Evolutionary conservation across 2,797 vertebrate species (phyloP).

Genomic region (Trichosurus vulpecula): DNA sequence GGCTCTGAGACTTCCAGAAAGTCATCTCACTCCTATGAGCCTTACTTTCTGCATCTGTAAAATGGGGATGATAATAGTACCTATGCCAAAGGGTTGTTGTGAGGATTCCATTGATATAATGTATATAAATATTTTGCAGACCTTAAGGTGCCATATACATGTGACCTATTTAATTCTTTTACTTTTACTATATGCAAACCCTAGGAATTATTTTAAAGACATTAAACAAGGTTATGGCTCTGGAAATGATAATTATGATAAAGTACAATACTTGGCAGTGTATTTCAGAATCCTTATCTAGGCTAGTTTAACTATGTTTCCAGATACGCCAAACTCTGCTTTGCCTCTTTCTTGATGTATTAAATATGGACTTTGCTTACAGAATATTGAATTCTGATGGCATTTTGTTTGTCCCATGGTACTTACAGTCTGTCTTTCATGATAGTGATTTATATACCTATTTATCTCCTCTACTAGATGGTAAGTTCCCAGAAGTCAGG

Average conservation of each 20-base stretch:
- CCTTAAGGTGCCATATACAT: neutral
- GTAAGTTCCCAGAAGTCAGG: neutral
- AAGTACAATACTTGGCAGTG: neutral
- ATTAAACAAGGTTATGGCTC: neutral
- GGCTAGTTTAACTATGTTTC: neutral
- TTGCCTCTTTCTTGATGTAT: neutral
- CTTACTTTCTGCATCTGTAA: neutral
- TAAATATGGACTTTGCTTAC: neutral
- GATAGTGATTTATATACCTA: neutral
- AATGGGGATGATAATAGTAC: neutral
- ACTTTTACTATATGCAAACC: neutral
- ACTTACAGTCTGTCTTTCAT: neutral
- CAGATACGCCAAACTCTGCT: neutral
- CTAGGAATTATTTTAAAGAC: neutral
- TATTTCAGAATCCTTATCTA: neutral
- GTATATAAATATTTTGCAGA: neutral
- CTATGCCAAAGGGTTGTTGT: neutral
- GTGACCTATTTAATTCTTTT: neutral
- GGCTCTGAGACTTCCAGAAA: neutral
- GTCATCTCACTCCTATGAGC: neutral
- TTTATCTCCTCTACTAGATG: neutral
- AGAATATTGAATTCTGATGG: neutral
- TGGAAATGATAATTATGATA: neutral
- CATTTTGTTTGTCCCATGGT: neutral
- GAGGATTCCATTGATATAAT: neutral